Conservation (phyloP, 64 coral and sea anemone species). For the Montipora cactus region DNA sequence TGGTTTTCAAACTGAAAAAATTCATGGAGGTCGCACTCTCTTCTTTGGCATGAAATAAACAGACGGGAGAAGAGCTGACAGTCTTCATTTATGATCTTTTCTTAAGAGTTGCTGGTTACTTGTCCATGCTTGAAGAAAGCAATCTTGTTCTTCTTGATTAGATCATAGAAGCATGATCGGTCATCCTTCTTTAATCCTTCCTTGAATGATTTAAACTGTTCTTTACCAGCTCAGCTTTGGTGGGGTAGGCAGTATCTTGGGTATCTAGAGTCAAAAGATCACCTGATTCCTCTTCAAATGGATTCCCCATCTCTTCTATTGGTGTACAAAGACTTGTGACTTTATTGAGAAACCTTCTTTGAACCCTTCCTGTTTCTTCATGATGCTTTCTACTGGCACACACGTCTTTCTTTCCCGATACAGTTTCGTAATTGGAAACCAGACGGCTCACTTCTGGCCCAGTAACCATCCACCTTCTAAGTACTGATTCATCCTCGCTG, state of each 20-base stretch:
- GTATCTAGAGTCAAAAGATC: conserved; percentile 57
- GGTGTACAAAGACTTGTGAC: conserved; percentile 29
- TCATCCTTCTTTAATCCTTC: conserved; percentile 64
- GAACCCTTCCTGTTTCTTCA: neutral
- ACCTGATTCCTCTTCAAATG: conserved; percentile 55
- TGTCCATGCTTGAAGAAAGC: conserved; percentile 65
- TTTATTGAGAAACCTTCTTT: conserved; percentile 56
- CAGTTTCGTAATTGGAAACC: too few species aligned
- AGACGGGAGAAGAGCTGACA: conserved; percentile 54
- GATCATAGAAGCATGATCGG: conserved; percentile 60
- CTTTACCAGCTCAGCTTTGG: conserved; percentile 65
- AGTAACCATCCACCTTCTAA: too few species aligned
- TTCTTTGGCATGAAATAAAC: conserved; percentile 71
- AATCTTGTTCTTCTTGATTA: conserved; percentile 53
- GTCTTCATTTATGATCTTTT: conserved; percentile 68
- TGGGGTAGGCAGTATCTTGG: conserved; percentile 62
- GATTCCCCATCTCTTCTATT: conserved; percentile 69
- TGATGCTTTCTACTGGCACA: too few species aligned
- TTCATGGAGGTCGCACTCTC: conserved; percentile 63
- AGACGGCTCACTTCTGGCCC: too few species aligned
- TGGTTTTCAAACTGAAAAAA: conserved; percentile 78
- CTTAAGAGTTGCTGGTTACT: conserved; percentile 40
- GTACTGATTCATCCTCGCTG: neutral
- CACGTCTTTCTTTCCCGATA: too few species aligned
- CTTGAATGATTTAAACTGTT: neutral